These are phyloP conservation scores for Falco concolor DNA, from an alignment of 2,797 vertebrate species.

Conservation along the genomic window DNA sequence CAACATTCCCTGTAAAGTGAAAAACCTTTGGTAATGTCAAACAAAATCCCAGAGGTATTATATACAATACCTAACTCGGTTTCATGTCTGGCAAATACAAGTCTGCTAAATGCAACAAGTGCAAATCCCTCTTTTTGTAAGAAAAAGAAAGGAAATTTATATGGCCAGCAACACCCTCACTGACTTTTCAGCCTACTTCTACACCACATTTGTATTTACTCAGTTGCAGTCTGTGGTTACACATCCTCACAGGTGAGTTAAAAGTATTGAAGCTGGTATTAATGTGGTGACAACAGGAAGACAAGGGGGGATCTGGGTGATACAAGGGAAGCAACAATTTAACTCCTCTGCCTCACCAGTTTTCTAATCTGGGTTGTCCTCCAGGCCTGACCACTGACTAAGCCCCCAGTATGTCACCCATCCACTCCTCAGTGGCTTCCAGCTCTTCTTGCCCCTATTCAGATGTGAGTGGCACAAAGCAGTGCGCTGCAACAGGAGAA, in stretches of 20 bases:
- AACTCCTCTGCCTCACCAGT: neutral
- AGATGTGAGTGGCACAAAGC: neutral
- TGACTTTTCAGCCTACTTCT: neutral
- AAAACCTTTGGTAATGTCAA: constrained; percentile 10
- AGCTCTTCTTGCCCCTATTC: neutral
- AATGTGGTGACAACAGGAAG: neutral
- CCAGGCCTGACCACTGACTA: neutral
- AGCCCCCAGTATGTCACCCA: rapidly evolving
- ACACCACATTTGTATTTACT: neutral
- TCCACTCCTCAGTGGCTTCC: neutral
- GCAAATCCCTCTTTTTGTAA: neutral
- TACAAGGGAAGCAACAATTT: neutral
- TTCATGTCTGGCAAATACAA: neutral
- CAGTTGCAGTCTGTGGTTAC: neutral
- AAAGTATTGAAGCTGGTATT: neutral
- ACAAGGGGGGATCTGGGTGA: neutral
- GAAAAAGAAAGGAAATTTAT: neutral
- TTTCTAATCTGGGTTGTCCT: neutral
- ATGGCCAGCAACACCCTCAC: neutral
- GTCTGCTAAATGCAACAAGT: neutral
- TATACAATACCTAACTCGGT: neutral
- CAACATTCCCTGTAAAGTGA: neutral
- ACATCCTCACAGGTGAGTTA: neutral
- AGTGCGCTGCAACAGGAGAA: neutral
- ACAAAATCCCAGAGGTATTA: constrained; percentile 8